Percentiles rank a stretch among this genome's conserved stretches.
These are phyloP conservation scores for Microctonus aethiopoides DNA, from an alignment of 2,888 invertebrate genomes.

Conservation along the genomic window DNA sequence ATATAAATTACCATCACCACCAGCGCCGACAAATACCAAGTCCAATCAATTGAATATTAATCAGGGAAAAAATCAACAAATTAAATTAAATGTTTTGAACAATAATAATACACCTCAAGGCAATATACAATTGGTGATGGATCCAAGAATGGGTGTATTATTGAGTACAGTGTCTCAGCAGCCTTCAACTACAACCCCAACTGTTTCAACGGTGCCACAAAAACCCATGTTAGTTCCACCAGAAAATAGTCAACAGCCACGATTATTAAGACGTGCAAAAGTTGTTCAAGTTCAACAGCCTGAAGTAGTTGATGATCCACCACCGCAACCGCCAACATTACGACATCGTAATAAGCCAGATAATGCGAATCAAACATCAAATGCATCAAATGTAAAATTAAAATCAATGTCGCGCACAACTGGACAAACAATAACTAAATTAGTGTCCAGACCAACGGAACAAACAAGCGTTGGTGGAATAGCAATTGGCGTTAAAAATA, in stretches of 20 bases:
- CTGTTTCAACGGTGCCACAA: not conserved
- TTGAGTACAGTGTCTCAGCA: slow-evolving; percentile 61
- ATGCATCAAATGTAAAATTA: slow-evolving; percentile 4
- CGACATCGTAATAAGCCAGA: slow-evolving; percentile 6
- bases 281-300: slow-evolving; percentile 43
- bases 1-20: slow-evolving; percentile 50
- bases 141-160: slow-evolving; percentile 68
- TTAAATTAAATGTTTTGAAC: slow-evolving; percentile 61
- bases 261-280: slow-evolving; percentile 13
- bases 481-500: slow-evolving; percentile 64
- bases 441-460: slow-evolving; percentile 73
- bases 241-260: slow-evolving; percentile 16
- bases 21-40: not conserved
- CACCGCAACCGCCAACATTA: not conserved
- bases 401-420: slow-evolving; percentile 38
- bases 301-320: slow-evolving; percentile 58
- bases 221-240: slow-evolving; percentile 4
- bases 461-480: slow-evolving; percentile 80
- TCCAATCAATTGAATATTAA: slow-evolving; percentile 33
- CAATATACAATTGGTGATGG: slow-evolving; percentile 69
- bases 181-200: slow-evolving; percentile 44
- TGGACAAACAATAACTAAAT: slow-evolving; percentile 32
- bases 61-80: slow-evolving; percentile 55
- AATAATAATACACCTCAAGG: slow-evolving; percentile 54
- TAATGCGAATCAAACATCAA: not conserved